phyloP scores from a whole-genome alignment of 2,888 invertebrate species.

The Cryptops parisi region DNA sequence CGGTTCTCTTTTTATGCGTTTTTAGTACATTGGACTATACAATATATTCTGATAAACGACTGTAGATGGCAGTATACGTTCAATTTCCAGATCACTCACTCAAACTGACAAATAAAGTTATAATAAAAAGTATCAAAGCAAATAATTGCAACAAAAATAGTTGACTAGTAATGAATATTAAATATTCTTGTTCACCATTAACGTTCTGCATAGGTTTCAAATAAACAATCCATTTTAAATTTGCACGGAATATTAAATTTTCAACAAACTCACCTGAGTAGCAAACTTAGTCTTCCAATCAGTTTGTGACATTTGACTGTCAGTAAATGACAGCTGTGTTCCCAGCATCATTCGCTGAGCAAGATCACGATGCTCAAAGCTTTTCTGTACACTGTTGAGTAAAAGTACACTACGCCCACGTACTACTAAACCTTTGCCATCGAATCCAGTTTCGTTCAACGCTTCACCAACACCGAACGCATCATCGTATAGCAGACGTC shows the following conservation, averaged over 20 bases:
- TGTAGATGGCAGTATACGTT: too few relatives aligned
- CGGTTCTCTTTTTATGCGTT: too few relatives aligned
- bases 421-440: constrained; percentile 50
- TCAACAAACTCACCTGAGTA: not conserved
- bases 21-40: too few relatives aligned
- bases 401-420: constrained; percentile 50
- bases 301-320: not conserved
- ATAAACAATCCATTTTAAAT: too few relatives aligned
- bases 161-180: too few relatives aligned
- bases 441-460: constrained; percentile 59
- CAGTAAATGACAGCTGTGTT: not conserved
- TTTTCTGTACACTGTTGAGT: constrained; percentile 16
- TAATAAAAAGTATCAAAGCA: too few relatives aligned
- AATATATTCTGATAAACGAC: too few relatives aligned
- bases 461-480: constrained; percentile 86
- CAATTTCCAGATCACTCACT: too few relatives aligned
- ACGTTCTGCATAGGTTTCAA: too few relatives aligned
- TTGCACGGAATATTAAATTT: not conserved
- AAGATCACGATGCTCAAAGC: not conserved
- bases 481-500: constrained; percentile 71
- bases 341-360: not conserved
- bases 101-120: too few relatives aligned
- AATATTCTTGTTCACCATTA: too few relatives aligned
- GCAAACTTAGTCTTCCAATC: not conserved
- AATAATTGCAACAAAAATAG: too few relatives aligned